phyloP scores from a whole-genome alignment of 2,113 vertebrate species.

The Oryzias melastigma region DNA sequence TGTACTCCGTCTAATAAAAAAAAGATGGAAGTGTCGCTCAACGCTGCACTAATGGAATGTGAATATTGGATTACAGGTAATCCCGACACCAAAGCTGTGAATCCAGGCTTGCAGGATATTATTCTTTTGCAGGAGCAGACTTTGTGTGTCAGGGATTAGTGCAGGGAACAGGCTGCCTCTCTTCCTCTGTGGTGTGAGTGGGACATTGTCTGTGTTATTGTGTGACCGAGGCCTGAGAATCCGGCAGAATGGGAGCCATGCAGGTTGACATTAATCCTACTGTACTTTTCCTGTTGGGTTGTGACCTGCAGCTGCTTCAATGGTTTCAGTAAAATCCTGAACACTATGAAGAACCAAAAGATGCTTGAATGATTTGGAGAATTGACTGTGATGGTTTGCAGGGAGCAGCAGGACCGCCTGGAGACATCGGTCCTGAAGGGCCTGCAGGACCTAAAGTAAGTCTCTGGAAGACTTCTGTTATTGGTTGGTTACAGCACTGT shows the following conservation, averaged over 20 bases:
- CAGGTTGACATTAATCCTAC: slow-evolving; percentile 29
- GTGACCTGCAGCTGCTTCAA: not conserved
- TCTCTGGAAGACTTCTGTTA: not conserved
- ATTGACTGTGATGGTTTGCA: slow-evolving; percentile 7
- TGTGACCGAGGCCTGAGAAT: slow-evolving; percentile 46
- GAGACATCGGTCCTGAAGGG: slow-evolving; percentile 72
- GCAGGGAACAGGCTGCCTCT: slow-evolving; percentile 41
- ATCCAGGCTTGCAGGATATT: slow-evolving; percentile 75
- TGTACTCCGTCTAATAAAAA: slow-evolving; percentile 2
- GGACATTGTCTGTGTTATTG: slow-evolving; percentile 57
- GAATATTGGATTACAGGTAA: slow-evolving; percentile 75
- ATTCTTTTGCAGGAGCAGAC: slow-evolving; percentile 71
- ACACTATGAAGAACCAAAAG: no score
- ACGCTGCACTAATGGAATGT: slow-evolving; percentile 80
- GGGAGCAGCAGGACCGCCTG: slow-evolving; percentile 60
- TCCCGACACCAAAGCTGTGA: slow-evolving; percentile 68
- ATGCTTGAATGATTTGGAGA: no score
- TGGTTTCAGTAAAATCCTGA: no score
- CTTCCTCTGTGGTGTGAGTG: slow-evolving; percentile 48
- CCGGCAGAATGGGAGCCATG: slow-evolving; percentile 37
- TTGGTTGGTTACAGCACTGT: not conserved
- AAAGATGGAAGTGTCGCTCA: slow-evolving; percentile 50
- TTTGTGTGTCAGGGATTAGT: slow-evolving; percentile 73
- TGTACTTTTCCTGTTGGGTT: not conserved
- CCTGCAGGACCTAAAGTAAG: slow-evolving; percentile 71